Conservation (phyloP, 2,113 vertebrate genomes). For the Camelus dromedarius region DNA sequence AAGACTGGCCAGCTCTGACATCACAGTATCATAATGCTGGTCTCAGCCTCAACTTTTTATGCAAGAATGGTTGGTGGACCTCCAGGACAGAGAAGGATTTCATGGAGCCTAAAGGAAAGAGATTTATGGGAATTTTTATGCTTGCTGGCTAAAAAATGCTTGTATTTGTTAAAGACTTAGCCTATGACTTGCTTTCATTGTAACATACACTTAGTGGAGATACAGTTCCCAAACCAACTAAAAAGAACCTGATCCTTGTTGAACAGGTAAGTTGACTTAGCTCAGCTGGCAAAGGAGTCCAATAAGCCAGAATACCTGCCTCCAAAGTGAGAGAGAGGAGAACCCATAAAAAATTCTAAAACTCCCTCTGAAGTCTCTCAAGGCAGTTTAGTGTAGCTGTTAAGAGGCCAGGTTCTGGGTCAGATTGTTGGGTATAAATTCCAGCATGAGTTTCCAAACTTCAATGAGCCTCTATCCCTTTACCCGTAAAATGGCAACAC, state of each 20-base stretch:
- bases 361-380: background rate
- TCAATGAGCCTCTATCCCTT: background rate
- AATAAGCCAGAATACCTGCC: background rate
- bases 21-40: background rate
- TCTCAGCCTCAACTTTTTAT: background rate
- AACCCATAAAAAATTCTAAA: background rate
- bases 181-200: background rate
- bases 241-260: background rate
- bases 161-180: background rate
- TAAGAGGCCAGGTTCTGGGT: background rate
- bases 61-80: background rate
- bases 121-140: background rate
- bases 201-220: background rate
- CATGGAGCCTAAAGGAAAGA: background rate
- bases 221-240: background rate
- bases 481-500: background rate
- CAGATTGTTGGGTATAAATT: background rate
- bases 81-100: background rate
- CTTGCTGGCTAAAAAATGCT: background rate
- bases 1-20: background rate
- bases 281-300: background rate
- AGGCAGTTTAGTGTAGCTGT: background rate
- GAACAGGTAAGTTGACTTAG: background rate
- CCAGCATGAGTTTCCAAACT: background rate
- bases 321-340: background rate